Conservation (phyloP, 2,888 invertebrate species). For the Drosophila mulleri region DNA sequence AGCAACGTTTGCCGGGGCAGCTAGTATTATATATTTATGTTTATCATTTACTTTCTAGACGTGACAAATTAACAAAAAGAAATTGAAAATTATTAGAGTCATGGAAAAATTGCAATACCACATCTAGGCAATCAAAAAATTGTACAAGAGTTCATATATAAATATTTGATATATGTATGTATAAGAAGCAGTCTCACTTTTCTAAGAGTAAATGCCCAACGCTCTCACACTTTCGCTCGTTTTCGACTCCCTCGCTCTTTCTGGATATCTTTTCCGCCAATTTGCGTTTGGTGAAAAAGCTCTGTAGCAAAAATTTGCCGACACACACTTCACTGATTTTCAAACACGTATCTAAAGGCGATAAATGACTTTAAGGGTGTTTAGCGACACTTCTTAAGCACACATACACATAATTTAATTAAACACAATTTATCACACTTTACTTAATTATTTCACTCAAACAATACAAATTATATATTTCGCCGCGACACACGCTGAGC, state of each 20-base stretch:
- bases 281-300: slow-evolving; percentile 5
- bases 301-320: not conserved
- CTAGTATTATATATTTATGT: too few species aligned
- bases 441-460: not conserved
- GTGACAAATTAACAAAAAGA: too few species aligned
- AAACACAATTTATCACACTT: not conserved
- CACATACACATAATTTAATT: slow-evolving; percentile 1
- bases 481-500: not conserved
- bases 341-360: not conserved
- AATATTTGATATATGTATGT: not conserved
- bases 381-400: not conserved
- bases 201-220: not conserved
- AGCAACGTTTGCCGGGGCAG: too few species aligned
- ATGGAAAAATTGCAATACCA: too few species aligned
- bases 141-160: not conserved
- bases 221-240: not conserved
- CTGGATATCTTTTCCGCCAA: slow-evolving; percentile 1
- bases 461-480: not conserved
- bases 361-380: not conserved
- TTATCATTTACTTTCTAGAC: too few species aligned
- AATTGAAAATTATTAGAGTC: not conserved
- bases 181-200: not conserved
- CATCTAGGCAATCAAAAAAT: too few species aligned
- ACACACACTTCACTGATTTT: not conserved
- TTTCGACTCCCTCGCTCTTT: not conserved